phyloP scores from a whole-genome alignment of 1,140 invertebrate genomes.

The Megathymus violae region DNA sequence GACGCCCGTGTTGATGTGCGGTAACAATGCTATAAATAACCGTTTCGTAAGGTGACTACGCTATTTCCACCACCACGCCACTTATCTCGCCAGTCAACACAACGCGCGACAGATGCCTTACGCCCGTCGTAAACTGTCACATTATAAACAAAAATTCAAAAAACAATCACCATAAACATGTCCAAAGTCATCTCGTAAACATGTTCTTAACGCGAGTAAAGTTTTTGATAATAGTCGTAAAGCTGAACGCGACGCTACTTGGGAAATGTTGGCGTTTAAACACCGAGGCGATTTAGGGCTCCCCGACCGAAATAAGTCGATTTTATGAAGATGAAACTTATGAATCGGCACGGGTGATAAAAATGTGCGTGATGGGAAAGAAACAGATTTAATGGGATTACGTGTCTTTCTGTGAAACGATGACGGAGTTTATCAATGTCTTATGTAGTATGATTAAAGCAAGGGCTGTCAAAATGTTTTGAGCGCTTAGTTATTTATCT shows the following conservation, averaged over 20 bases:
- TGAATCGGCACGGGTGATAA: too few species aligned
- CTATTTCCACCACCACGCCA: background rate
- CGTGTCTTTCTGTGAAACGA: too few species aligned
- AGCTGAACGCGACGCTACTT: constrained; percentile 8
- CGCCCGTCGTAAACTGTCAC: constrained; percentile 17
- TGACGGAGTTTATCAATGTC: too few species aligned
- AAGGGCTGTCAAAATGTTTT: too few species aligned
- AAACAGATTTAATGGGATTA: too few species aligned
- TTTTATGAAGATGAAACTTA: too few species aligned
- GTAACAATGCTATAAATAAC: background rate
- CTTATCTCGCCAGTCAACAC: constrained; percentile 5
- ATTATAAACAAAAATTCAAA: constrained; percentile 33
- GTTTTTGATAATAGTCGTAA: constrained; percentile 35
- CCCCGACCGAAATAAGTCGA: too few species aligned
- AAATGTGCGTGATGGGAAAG: background rate
- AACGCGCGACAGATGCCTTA: constrained; percentile 1
- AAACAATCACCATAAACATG: constrained; percentile 33
- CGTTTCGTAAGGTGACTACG: too few species aligned
- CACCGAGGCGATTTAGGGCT: background rate
- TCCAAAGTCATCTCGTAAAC: constrained; percentile 19
- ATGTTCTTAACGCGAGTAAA: constrained; percentile 28
- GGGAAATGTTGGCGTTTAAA: background rate
- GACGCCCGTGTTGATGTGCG: too few species aligned
- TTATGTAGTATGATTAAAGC: too few species aligned
- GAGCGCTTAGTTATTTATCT: too few species aligned